Evolutionary conservation across 1,140 invertebrate genomes (phyloP).

Genomic region (Cataglyphis hispanica): DNA sequence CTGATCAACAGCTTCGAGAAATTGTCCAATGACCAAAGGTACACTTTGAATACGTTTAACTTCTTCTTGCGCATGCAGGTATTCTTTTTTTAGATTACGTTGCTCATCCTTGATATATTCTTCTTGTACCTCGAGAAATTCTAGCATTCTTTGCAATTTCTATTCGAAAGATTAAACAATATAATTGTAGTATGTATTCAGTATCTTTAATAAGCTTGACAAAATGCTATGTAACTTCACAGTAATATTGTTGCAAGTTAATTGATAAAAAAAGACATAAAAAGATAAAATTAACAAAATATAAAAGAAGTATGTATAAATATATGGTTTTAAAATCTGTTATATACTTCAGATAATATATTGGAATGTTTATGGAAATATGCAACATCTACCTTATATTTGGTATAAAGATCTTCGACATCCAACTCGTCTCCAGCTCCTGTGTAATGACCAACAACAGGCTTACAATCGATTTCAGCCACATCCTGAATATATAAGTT

Average conservation of each 20-base stretch:
- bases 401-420: slow-evolving; percentile 96
- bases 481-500: slow-evolving; percentile 87
- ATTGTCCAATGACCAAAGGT: slow-evolving; percentile 98
- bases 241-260: not conserved
- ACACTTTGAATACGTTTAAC: slow-evolving; percentile 99
- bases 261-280: not conserved
- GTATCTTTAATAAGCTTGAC: slow-evolving; percentile 30
- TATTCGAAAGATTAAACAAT: slow-evolving; percentile 82
- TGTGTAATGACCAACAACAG: slow-evolving; percentile 85
- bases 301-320: not conserved
- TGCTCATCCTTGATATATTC: slow-evolving; percentile 99
- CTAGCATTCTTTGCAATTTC: slow-evolving; percentile 98
- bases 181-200: slow-evolving; percentile 43
- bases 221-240: slow-evolving; percentile 6
- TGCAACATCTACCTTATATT: slow-evolving; percentile 92
- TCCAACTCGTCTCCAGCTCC: slow-evolving; percentile 92
- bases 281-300: slow-evolving; percentile 18
- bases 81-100: slow-evolving; percentile 98
- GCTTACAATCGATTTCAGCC: slow-evolving; percentile 88
- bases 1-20: slow-evolving; percentile 98
- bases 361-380: slow-evolving; percentile 68
- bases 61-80: slow-evolving; percentile 98
- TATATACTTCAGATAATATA: slow-evolving; percentile 7
- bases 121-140: slow-evolving; percentile 98
- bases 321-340: not conserved